phyloP scores from a whole-genome alignment of 2,888 invertebrate genomes.

The Gastracanthus pulcherrimus region DNA sequence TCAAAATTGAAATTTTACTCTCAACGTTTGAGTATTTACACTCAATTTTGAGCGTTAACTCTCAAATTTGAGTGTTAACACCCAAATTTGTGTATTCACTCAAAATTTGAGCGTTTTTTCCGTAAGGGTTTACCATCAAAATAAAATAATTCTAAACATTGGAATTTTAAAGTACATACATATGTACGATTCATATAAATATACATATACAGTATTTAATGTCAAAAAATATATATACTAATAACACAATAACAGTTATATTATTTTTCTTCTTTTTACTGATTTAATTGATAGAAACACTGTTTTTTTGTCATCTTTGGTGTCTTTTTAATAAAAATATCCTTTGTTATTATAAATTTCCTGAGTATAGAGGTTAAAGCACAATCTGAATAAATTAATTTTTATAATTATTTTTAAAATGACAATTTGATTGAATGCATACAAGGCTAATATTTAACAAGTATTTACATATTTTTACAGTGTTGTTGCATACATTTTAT shows the following conservation, averaged over 20 bases:
- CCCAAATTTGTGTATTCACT: too few species aligned
- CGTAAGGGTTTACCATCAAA: not conserved
- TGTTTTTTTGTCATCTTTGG: not conserved
- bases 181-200: not conserved
- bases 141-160: not conserved
- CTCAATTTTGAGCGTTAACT: too few species aligned
- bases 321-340: not conserved
- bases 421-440: not conserved
- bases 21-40: too few species aligned
- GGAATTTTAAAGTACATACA: not conserved
- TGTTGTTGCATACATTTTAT: slow-evolving; percentile 7
- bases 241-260: not conserved
- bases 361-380: not conserved
- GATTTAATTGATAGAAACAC: not conserved
- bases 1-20: too few species aligned
- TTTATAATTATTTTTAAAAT: not conserved
- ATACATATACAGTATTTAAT: not conserved
- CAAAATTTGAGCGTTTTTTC: too few species aligned
- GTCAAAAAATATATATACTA: not conserved
- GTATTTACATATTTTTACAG: slow-evolving; percentile 33
- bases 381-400: not conserved
- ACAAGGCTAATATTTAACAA: slow-evolving; percentile 15
- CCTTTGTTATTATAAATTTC: not conserved
- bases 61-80: too few species aligned
- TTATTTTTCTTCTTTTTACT: not conserved